Percentiles rank a stretch among this genome's conserved stretches.
Conservation (phyloP, 2,797 vertebrate genomes). For the Varecia variegata region DNA sequence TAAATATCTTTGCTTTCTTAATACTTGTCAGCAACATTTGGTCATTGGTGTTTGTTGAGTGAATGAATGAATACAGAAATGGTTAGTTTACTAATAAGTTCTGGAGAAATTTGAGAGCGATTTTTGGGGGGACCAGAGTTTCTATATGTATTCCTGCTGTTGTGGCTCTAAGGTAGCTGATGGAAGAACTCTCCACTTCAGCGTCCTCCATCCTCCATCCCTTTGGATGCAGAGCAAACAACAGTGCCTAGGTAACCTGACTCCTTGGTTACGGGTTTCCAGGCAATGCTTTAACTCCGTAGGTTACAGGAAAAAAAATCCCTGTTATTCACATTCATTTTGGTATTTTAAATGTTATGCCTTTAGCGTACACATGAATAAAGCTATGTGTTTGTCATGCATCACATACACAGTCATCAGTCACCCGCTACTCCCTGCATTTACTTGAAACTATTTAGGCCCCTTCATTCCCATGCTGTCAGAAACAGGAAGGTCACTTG, state of each 20-base stretch:
- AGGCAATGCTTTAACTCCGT: background rate
- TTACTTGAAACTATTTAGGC: background rate
- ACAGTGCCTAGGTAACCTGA: background rate
- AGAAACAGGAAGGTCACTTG: background rate
- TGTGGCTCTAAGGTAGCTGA: background rate
- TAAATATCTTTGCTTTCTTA: background rate
- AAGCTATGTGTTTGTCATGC: background rate
- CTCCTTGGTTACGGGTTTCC: background rate
- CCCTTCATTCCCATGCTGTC: background rate
- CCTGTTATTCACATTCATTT: background rate
- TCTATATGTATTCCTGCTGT: background rate
- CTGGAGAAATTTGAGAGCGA: background rate
- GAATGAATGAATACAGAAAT: background rate
- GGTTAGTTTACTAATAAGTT: background rate
- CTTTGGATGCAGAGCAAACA: background rate
- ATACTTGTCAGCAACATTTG: background rate
- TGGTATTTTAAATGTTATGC: background rate
- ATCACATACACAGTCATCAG: background rate
- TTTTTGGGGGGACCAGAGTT: background rate
- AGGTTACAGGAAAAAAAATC: background rate
- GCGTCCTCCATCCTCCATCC: fast-evolving
- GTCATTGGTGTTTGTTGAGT: background rate
- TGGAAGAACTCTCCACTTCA: background rate
- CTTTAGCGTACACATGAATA: background rate
- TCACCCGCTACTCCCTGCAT: background rate